Base-by-base conservation (phyloP, 2,797 vertebrate species). In the Eutrigla gurnardus region DNA sequence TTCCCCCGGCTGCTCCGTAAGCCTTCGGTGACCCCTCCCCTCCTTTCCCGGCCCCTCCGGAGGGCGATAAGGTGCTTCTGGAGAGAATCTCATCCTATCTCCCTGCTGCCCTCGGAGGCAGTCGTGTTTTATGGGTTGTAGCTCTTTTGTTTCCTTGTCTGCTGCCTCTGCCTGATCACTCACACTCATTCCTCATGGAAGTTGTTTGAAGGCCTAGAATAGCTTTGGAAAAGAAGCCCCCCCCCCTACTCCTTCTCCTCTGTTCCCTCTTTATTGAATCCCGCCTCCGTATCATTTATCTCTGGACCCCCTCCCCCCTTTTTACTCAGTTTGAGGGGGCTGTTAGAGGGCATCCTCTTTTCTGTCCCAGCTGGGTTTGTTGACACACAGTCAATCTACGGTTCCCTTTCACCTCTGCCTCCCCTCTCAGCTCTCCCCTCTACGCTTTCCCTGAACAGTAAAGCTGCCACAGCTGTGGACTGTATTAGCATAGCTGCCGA, bases 391-490 rank as follows among this genome's bases (percentile, higher is more conserved):
- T 96, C 96, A 95, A 96, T 96, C 96, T 95, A 94, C 65, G 69
- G 78, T 74, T 90, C 93, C 93, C 93, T 92, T 93, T 94, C 93
- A 93, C 91, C 89, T 87, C 84, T 82, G 71, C 91, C 90, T 89
- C 84, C 86, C 85, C 65, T 84, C 75, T 61, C 68, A 15, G 87
- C 88, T 84, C 81, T 78, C 43, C 84, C 53, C 90, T 86, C 73
- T 47, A n/a, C n/a, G 32, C 82, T 90, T 92, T 91, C 91, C 91
- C 93, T 91, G 93, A 90, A 94, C 96, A 94, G 94, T 97, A 97
- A 98, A 99, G 96, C 95, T 96, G 96, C 96, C 95, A 96, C 96
- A 98, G 96, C 97, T 98, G 97, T 96, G 96, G 92, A 93, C 95
- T 96, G 96, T 97, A 96, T 96, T 96, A 95, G 94, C 94, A 95